A percentile compares a stretch with the other conserved stretches of the same genome.
Conservation (phyloP, 2,888 invertebrate species). For the Rotaria macrura region DNA sequence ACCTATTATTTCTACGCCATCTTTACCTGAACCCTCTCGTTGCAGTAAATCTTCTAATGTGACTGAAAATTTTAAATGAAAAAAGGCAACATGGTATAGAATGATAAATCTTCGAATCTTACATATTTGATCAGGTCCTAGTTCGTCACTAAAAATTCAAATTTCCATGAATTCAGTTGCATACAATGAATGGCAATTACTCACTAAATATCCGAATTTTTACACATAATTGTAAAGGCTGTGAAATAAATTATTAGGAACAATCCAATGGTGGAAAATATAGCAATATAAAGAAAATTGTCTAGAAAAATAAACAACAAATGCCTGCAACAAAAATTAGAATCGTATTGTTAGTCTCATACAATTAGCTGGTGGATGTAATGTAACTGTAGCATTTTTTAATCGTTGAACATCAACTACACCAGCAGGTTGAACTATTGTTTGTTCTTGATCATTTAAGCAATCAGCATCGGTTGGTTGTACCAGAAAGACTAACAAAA, state of each 20-base stretch:
- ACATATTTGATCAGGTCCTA: neutral
- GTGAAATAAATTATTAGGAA: neutral
- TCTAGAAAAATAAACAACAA: neutral
- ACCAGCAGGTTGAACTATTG: neutral
- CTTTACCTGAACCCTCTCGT: neutral
- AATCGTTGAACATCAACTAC: neutral
- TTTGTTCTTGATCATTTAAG: neutral
- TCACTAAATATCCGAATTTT: neutral
- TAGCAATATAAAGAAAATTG: slow-evolving; percentile 10
- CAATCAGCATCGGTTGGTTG: slow-evolving; percentile 7
- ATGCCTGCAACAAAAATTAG: neutral
- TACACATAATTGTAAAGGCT: neutral
- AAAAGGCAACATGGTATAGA: neutral
- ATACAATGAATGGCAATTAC: neutral
- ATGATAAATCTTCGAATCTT: neutral
- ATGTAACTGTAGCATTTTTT: neutral
- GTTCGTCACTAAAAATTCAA: neutral
- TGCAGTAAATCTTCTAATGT: neutral
- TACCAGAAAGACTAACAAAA: neutral
- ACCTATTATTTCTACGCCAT: neutral
- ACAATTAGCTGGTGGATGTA: slow-evolving; percentile 11
- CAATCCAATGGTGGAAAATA: neutral
- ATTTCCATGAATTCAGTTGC: neutral
- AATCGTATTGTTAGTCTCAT: neutral
- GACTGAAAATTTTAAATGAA: neutral